Evolutionary conservation across 2,113 vertebrate species (phyloP), one percentile per base, ranked within the genome.

Genomic region (Serinus canaria): DNA sequence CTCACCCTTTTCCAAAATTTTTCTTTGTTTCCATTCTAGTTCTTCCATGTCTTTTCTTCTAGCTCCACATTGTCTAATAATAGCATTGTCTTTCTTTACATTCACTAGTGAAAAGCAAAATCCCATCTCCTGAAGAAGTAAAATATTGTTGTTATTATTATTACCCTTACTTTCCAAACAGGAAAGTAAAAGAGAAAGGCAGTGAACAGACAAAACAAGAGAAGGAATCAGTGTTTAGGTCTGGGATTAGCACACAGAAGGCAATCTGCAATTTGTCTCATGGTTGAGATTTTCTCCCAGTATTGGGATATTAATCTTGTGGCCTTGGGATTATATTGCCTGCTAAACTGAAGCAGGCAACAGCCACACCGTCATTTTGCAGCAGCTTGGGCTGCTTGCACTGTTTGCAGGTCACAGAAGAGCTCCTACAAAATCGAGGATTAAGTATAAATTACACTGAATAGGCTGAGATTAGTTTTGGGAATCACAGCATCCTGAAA

Each of bases 81-180:
- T 28, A 77, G 4, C 15, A 46, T 67, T 70, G 15, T 83, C 7
- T 37, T 78, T 19, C 63, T 80, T 82, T 92, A 58, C 2, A 2
- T 83, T 83, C 19, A 52, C 27, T 50, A 55, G 20, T 22, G 33
- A 35, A 88, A 80, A 90, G 62, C 28, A 14, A 2, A 90, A 47
- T 17, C 7, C 35, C 30, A 25, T 50, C 46, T 69, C 52, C 33
- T 63, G 52, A 77, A 90, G 31, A 78, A 94, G 7, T 11, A 49
- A 84, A 95, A 75, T 92, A 80, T 74, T 92, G 16, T 74, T 92
- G 19, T 86, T 93, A 80, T 52, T 91, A 86, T 44, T 89, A 52
- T 44, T 82, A 53, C 15, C 44, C 22, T 80, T 69, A 55, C 39
- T 87, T 94, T 93, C 64, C 35, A 85, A 82, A 72, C 37, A 88